These are phyloP conservation scores for Sciaenops ocellatus DNA, from an alignment of 2,797 vertebrate species.

Conservation along the genomic window DNA sequence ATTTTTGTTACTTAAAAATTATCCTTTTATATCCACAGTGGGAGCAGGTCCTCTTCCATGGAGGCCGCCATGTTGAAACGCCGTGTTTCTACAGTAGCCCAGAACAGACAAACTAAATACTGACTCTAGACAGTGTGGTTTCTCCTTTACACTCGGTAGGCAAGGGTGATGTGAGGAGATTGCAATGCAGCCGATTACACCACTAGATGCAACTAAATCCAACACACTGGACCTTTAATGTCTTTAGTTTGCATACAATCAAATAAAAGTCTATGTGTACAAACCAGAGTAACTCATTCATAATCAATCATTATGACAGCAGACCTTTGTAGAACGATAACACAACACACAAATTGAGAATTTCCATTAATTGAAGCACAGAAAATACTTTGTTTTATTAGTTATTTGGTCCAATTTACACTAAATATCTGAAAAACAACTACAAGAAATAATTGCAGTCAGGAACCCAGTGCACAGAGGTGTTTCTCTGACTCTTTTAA, in stretches of 20 bases:
- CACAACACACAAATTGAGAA: neutral
- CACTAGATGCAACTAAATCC: too few species aligned
- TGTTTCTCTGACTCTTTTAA: neutral
- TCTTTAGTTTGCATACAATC: neutral
- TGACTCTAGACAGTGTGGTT: too few species aligned
- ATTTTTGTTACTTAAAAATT: too few species aligned
- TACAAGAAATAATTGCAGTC: neutral
- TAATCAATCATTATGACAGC: neutral
- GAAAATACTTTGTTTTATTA: neutral
- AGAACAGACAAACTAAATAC: too few species aligned
- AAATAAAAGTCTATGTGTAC: neutral
- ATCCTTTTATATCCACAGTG: too few species aligned
- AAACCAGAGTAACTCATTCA: neutral
- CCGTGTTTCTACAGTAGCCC: too few species aligned
- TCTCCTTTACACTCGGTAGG: too few species aligned
- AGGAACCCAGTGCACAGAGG: neutral
- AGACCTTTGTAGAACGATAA: neutral
- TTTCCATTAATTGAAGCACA: neutral
- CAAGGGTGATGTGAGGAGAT: too few species aligned
- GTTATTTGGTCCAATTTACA: neutral
- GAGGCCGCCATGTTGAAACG: too few species aligned
- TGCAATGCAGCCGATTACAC: too few species aligned
- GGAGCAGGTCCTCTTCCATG: too few species aligned
- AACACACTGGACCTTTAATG: too few species aligned
- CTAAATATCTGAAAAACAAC: neutral